Base-by-base conservation (phyloP, 2,113 vertebrate species). In the Barbus barbus region DNA sequence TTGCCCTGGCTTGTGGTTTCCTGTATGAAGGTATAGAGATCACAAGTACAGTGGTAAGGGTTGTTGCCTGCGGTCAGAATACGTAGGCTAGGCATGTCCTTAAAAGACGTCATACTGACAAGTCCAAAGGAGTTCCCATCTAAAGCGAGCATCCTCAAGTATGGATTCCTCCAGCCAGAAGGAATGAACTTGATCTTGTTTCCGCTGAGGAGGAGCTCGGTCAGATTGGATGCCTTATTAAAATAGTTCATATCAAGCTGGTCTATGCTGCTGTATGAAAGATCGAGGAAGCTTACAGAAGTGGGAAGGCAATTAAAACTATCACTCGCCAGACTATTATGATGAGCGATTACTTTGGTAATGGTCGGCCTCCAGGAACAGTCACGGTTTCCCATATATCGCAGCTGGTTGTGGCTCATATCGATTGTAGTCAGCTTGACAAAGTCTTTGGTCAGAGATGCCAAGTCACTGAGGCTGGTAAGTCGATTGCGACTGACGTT, bases 111-210 rank as follows among this genome's bases (percentile, higher is more conserved):
- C 1, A 86, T 86, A 81, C 88, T 92, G 24, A 97, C 95, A 12
- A 95, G 69, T 0, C 95, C 95, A 20, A 96, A 96, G 0, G 96
- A 95, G 89, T 96, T 97, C 78, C 95, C 93, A 0, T 96, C 95
- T 9, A 96, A 78, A n/a, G 91, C 18, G 13, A 97, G 84, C 0
- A 74, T 86, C 56, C 81, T 88, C 84, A 96, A 65, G 1, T 72
- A 91, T 0, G 87, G 90, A 56, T 92, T 94, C 0, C 73, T 78
- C 96, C 96, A 96, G 18, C 88, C 93, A 0, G 92, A 91, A 0
- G 95, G 95, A 79, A 96, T 96, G 87, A 95, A 96, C 84, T 96
- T 96, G 86, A 97, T 95, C 89, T 95, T 96, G 90, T 97, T 97
- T 33, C 94, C 94, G 16, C 91, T 95, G 36, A 96, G 89, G 6